Evolutionary conservation across 2,888 invertebrate genomes (phyloP), one percentile per base, ranked within the genome.

Genomic region (Aleiodes testaceus): DNA sequence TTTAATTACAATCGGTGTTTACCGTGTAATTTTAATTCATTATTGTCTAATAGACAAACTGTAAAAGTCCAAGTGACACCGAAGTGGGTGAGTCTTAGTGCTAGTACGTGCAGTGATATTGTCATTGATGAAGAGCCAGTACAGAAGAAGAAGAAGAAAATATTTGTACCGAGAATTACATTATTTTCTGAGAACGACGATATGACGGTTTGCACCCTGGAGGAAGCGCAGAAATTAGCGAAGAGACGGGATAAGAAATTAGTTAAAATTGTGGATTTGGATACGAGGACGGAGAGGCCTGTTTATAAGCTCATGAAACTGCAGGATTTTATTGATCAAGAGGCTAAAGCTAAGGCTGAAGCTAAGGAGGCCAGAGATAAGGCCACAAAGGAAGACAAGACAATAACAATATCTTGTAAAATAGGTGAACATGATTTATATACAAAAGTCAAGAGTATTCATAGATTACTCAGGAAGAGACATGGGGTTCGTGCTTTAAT

Each of bases 191-290:
- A 89, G 42, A 91, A 92, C 82, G 88, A 92, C 79, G 87, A 89
- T 36, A 85, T 92, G 18, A 89, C 88, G 73, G 89, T 94, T 2
- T 90, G 90, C 0, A 91, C 92, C 26, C 76, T 94, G 26, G 92
- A 92, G 75, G 92, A 92, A 79, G 95, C 95, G 0, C 89, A 92
- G 78, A 93, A 90, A 83, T 80, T 95, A 72, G 92, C 94, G 0
- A 89, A 90, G 71, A 89, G 92, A 49, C 88, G 93, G 76, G 91
- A 93, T 65, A 87, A 95, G 74, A 92, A 92, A 82, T 88, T 95
- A 70, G 89, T 94, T 0, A 93, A 93, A 88, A 86, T 93, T 26
- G 85, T 91, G 74, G 93, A 94, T 84, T 85, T 90, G 3, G 92
- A 93, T 85, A 87, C 90, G 0, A 93, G 93, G 87, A 91, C 92